Evolutionary conservation across 2,113 vertebrate genomes (phyloP).

Genomic region (Lagenorhynchus albirostris): DNA sequence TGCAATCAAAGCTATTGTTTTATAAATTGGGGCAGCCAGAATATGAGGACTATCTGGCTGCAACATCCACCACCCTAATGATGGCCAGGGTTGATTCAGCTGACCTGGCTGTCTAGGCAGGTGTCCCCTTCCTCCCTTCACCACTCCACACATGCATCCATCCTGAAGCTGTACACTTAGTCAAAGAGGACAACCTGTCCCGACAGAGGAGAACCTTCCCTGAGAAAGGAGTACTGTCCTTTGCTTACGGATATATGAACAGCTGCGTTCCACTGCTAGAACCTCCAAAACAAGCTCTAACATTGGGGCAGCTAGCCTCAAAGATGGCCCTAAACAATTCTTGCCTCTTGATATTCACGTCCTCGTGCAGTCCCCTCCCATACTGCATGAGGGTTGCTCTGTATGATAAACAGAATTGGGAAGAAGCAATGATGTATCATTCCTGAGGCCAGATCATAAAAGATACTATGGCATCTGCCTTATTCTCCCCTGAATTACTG

Average conservation of each 20-base stretch:
- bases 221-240: not conserved
- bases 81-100: not conserved
- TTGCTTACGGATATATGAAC: not conserved
- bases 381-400: not conserved
- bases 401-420: not conserved
- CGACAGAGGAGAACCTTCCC: not conserved
- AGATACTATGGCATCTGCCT: not conserved
- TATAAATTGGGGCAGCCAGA: not conserved
- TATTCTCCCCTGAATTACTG: not conserved
- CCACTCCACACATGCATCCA: not conserved
- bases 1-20: conserved; percentile 26
- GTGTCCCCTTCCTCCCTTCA: not conserved
- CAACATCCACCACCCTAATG: not conserved
- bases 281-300: not conserved
- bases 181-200: not conserved
- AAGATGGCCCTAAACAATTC: not conserved
- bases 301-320: not conserved
- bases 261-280: not conserved
- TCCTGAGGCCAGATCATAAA: not conserved
- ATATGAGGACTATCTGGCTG: not conserved
- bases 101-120: not conserved
- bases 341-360: not conserved
- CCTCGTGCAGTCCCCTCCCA: not conserved
- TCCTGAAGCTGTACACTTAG: not conserved
- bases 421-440: not conserved